Percentiles rank a stretch among this genome's conserved stretches.
Conservation (phyloP, 2,888 invertebrate genomes). For the Idaea dimidiata region DNA sequence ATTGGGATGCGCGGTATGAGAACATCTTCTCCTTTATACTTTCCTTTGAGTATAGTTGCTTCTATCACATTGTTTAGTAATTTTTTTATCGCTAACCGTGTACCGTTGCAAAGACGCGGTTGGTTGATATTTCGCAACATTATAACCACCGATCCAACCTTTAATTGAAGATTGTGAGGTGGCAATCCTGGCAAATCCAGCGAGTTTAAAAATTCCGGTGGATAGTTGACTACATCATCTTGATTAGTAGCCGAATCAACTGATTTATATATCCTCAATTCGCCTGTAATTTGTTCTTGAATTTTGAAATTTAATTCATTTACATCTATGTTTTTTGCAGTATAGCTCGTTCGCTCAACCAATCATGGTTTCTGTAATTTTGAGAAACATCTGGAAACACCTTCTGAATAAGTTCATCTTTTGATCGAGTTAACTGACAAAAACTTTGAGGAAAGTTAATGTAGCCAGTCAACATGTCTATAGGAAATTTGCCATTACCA, state of each 20-base stretch:
- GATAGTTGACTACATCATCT: slow-evolving; percentile 42
- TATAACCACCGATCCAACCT: slow-evolving; percentile 26
- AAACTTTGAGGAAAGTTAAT: slow-evolving; percentile 23
- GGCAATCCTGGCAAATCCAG: slow-evolving; percentile 36
- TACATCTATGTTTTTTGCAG: no score
- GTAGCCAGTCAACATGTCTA: slow-evolving; percentile 22
- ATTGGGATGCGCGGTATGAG: slow-evolving; percentile 35
- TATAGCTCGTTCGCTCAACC: slow-evolving; percentile 33
- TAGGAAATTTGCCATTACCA: slow-evolving; percentile 25
- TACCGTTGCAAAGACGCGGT: slow-evolving; percentile 22
- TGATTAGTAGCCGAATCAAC: slow-evolving; percentile 33
- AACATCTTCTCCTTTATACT: slow-evolving; percentile 35
- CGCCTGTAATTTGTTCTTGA: slow-evolving; percentile 31
- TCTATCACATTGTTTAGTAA: slow-evolving; percentile 30
- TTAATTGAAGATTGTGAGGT: slow-evolving; percentile 35
- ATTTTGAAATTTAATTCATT: slow-evolving; percentile 31
- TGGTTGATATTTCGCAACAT: slow-evolving; percentile 32
- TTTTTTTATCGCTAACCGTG: slow-evolving; percentile 11
- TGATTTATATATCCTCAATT: slow-evolving; percentile 37
- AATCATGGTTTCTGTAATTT: slow-evolving; percentile 23
- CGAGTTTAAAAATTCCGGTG: slow-evolving; percentile 40
- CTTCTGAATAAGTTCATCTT: slow-evolving; percentile 20
- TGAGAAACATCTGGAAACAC: slow-evolving; percentile 18
- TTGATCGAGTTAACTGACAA: slow-evolving; percentile 24
- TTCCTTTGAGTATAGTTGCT: slow-evolving; percentile 31